Base-by-base conservation (phyloP, 2,888 invertebrate genomes). In the Ametastegia equiseti region DNA sequence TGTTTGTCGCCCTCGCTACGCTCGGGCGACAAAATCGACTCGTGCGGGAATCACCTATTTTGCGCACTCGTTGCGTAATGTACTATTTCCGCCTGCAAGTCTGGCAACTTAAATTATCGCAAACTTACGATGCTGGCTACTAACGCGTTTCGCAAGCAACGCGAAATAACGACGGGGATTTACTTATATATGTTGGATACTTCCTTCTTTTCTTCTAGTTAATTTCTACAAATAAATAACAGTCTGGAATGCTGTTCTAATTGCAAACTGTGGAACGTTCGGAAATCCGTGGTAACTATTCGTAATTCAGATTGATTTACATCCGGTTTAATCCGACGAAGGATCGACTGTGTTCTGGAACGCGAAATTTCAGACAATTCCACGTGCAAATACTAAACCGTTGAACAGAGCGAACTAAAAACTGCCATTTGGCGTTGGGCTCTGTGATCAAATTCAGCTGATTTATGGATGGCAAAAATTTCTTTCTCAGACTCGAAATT, bases 21-120 rank as follows among this genome's bases (percentile, higher is more conserved):
- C n/a, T n/a, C n/a, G n/a, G n/a, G n/a, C n/a, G n/a, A n/a, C n/a
- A n/a, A n/a, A n/a, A n/a, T n/a, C n/a, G n/a, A n/a, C n/a, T n/a
- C n/a, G n/a, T n/a, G n/a, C n/a, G n/a, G n/a, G n/a, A n/a, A n/a
- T n/a, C n/a, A n/a, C n/a, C n/a, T n/a, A n/a, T n/a, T n/a, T n/a
- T n/a, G n/a, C n/a, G n/a, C n/a, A n/a, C n/a, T n/a, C n/a, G n/a
- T n/a, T n/a, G n/a, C 27, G 15, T 11, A 45, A 13, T 47, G 15
- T 19, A 54, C 33, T n/a, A 45, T 15, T 23, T 15, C 13, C 15
- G 47, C 47, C 47, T 42, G n/a, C 36, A 30, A n/a, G 33, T 50
- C 23, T 54, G 36, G 6, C 19, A 73, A 73, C n/a, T 73, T 45
- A 27, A 73, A 73, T 73, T 73, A 73, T 73, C 54, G 23, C 33